Evolutionary conservation across 1,140 invertebrate genomes (phyloP), one percentile per base, ranked within the genome.

Genomic region (Bombus polaris): DNA sequence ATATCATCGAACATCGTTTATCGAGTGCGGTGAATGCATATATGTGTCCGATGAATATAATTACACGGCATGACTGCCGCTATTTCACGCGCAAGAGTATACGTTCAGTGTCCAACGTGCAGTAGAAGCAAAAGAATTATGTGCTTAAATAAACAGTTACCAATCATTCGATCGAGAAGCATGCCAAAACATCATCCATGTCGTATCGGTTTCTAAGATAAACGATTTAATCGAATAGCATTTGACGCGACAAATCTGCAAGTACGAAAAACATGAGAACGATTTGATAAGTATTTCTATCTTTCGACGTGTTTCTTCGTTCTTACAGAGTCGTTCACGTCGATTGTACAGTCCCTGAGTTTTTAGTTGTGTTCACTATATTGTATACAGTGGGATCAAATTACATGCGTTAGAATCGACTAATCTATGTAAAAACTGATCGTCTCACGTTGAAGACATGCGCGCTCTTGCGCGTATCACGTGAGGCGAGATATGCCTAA

Each of bases 381-480:
- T 85, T 93, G 88, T 93, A 93, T 92, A 93, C 91, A 90, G 91
- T 87, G 93, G 93, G 93, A 93, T 92, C 93, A 93, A 93, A 93
- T 90, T 90, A 90, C 87, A 87, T 82, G 91, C 92, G 89, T 92
- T 87, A 92, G 86, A 83, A 85, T 76, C 85, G 68, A 86, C 74
- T 75, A 68, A 85, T 74, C 47, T 66, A 78, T 68, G 66, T 79
- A 72, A 84, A 77, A 28, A 28, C 39, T 39, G 39, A 84, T 32
- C 39, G 66, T 68, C 44, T 44, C 47, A 3, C 35, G 32, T 57
- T 32, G 25, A 28, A 44, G 5, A 37, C 9, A 4, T 42, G 22
- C 47, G 37, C 13, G 62, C 10, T 3, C 0, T 35, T 3, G 37
- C 18, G 53, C 44, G 22, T 44, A 32, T 42, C 47, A 0, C 83